Evolutionary conservation across 1,140 invertebrate species (phyloP).

Genomic region (Mylabris phalerata): DNA sequence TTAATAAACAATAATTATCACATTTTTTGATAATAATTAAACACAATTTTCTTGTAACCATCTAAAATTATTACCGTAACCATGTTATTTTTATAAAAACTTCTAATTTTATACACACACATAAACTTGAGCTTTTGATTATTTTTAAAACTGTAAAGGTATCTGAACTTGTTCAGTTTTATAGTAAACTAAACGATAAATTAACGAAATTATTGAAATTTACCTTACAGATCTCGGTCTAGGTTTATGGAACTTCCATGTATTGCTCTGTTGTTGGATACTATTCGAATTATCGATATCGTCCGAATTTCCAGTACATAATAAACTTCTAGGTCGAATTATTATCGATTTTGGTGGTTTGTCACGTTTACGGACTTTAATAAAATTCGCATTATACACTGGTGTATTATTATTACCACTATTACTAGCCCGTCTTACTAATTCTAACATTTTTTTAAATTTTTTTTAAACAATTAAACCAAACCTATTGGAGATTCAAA

Average conservation of each 20-base stretch:
- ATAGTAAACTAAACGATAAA: too few species aligned
- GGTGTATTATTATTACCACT: constrained; percentile 4
- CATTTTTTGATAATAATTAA: too few species aligned
- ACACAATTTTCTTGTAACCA: too few species aligned
- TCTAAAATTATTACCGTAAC: too few species aligned
- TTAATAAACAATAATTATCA: too few species aligned
- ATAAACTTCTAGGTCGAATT: constrained; percentile 29
- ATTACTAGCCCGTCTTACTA: constrained; percentile 20
- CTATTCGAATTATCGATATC: constrained; percentile 24
- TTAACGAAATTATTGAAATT: too few species aligned
- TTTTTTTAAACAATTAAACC: neutral
- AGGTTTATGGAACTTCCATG: constrained; percentile 33
- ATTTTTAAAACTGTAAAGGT: constrained; percentile 7
- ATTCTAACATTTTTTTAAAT: constrained; percentile 20
- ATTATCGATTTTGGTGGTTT: constrained; percentile 22
- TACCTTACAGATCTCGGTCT: neutral
- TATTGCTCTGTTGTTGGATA: constrained; percentile 29
- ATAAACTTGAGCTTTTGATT: neutral
- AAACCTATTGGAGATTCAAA: too few species aligned
- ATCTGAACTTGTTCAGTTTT: constrained; percentile 2
- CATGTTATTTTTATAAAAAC: too few species aligned
- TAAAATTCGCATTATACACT: constrained; percentile 17
- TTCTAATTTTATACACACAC: too few species aligned
- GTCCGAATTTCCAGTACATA: constrained; percentile 26
- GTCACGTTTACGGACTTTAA: constrained; percentile 26